Evolutionary conservation across 2,888 invertebrate genomes (phyloP), one percentile per base, ranked within the genome.

Genomic region (Lacanobia wlatinum): DNA sequence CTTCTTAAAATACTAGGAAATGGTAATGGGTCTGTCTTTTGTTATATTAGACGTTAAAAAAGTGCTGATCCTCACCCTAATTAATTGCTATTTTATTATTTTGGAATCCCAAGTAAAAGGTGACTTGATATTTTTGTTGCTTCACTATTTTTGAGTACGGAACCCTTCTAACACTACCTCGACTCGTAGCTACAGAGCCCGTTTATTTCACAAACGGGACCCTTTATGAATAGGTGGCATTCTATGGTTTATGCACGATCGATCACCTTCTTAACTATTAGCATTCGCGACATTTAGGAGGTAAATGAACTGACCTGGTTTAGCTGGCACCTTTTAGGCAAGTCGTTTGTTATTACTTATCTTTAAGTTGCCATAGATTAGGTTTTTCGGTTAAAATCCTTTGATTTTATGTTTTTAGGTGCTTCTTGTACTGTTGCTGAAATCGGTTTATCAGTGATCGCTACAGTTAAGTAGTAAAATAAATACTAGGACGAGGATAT

Each of bases 251-350:
- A 72, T 28, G 53, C 55, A 60, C 70, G 73, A 84, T 85, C 81
- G 67, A 80, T 85, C 74, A 77, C 82, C 21, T 67, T 62, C 70
- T 69, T 28, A 38, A 46, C 63, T 74, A 70, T 76, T 82, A 76
- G 55, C 56, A 74, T 78, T 85, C 14, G 63, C 59, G 53, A 83
- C 78, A 85, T 83, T 74, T 80, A n/a, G 46, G 52, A 73, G 83
- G 79, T 74, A 74, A 78, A 23, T 67, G 74, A 80, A 67, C 80
- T 46, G 80, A 50, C 80, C 83, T 61, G 64, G 43, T 78, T 80
- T 38, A 7, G 1, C 16, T 7, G 46, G 14, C 68, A 78, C 66
- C 66, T 64, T 76, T 67, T 50, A 64, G 53, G 59, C 18, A 60
- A 52, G 66, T 66, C 58, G 55, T 76, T 71, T 65, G 34, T 76